Conservation (phyloP, 2,113 vertebrate species). For the Petromus typicus region DNA sequence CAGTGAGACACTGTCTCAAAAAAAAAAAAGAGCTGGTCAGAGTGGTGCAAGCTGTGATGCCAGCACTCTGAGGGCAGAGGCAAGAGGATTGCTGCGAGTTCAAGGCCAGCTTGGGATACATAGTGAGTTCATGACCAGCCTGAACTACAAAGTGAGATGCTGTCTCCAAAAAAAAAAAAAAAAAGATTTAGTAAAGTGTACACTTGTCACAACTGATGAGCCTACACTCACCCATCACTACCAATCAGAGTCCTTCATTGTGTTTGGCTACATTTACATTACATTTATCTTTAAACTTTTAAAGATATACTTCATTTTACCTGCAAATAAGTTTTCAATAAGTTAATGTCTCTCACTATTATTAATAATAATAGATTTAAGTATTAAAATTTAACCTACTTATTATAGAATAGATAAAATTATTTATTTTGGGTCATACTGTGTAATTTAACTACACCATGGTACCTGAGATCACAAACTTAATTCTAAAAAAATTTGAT, state of each 20-base stretch:
- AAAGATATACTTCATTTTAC: constrained; percentile 19
- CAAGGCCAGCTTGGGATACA: too few species aligned
- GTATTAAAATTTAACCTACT: constrained; percentile 6
- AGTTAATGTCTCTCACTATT: not conserved
- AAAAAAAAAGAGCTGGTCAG: too few species aligned
- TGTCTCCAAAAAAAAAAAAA: not conserved
- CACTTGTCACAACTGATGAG: not conserved
- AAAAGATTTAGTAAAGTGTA: not conserved
- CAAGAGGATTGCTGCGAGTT: too few species aligned
- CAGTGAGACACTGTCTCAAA: too few species aligned
- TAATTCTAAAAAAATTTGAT: not conserved
- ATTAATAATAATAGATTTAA: constrained; percentile 2
- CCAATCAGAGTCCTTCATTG: not conserved
- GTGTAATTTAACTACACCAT: not conserved
- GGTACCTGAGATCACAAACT: not conserved
- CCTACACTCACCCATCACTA: not conserved
- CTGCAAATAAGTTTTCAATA: not conserved
- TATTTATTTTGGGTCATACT: not conserved
- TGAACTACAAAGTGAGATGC: too few species aligned
- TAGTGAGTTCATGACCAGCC: too few species aligned
- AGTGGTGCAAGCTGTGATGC: too few species aligned
- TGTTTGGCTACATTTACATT: not conserved
- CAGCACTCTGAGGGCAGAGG: too few species aligned
- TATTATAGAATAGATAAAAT: constrained; percentile 48
- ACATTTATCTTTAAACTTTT: not conserved